Evolutionary conservation across 2,797 vertebrate genomes (phyloP).

Genomic region (Sebastes cheni): DNA sequence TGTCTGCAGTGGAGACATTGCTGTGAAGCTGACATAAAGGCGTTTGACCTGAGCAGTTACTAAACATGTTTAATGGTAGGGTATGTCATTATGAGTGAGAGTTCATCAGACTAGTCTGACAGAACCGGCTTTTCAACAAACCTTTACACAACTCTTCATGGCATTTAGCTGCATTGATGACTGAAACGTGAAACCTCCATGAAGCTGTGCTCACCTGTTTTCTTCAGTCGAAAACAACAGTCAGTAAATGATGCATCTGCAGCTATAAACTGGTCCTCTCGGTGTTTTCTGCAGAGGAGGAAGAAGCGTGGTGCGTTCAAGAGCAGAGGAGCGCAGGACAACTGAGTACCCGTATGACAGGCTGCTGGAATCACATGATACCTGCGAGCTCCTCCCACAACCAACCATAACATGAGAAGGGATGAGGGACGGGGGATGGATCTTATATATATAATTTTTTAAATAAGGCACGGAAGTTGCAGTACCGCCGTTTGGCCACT

Average conservation of each 20-base stretch:
- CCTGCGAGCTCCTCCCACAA: slow-evolving; percentile 7
- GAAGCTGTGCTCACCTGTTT: slow-evolving; percentile 12
- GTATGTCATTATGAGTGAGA: neutral
- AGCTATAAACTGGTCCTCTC: accelerated
- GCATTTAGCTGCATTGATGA: neutral
- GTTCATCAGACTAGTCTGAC: neutral
- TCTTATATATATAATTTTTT: too few relatives aligned
- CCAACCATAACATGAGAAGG: neutral
- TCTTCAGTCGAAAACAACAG: neutral
- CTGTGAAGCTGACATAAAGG: neutral
- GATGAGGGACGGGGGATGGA: too few relatives aligned
- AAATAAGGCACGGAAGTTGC: too few relatives aligned
- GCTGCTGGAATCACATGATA: neutral
- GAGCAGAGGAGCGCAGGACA: neutral
- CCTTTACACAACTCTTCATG: neutral
- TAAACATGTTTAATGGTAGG: neutral
- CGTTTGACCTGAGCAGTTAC: neutral
- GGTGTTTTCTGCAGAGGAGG: too few relatives aligned
- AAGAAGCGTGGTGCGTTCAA: too few relatives aligned
- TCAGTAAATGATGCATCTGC: neutral
- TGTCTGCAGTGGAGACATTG: neutral
- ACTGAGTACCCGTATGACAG: neutral
- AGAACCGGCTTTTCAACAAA: neutral
- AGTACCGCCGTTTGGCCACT: too few relatives aligned
- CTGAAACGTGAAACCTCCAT: neutral